Evolutionary conservation across 2,888 invertebrate genomes (phyloP), one percentile per base, ranked within the genome.

Genomic region (Hydrotaea cyrtoneurina): DNA sequence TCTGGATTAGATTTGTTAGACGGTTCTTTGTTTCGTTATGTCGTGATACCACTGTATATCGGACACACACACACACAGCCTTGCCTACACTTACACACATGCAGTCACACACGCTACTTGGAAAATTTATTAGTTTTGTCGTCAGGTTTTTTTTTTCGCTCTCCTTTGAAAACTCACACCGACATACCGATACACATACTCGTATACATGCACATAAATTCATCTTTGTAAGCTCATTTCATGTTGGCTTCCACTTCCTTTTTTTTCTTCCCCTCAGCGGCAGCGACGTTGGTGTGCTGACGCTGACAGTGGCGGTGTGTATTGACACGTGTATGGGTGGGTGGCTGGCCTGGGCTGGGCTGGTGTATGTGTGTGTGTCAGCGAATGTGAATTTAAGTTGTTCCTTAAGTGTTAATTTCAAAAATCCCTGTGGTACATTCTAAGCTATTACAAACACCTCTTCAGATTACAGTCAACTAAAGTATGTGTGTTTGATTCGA

Each of bases 351-450:
- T 50, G 50, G 50, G 31, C 31, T 31, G 31, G 31, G 7, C 2
- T 50, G 50, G 50, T n/a, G n/a, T 50, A 50, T 64, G 5, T 8
- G 39, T 1, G 36, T 64, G 39, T 19, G 21, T 21, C 8, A 4
- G 15, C 11, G 64, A 64, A 36, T 64, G 21, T 66, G 19, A 43
- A 43, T 43, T 21, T 66, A 66, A 43, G 43, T 39, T 66, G 7
- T 43, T 39, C 66, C 39, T 36, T 66, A 74, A 83, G 77, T 83
- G 79, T 83, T 83, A 79, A 83, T 80, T 83, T 82, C 59, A 57
- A 46, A 80, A 83, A 77, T 83, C 73, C 73, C 77, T 66, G 66
- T 39, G 80, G 80, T 73, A 80, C 36, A 39, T 79, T 79, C 64
- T 31, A 64, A 78, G 71, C 72, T 36, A 76, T 76, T 72, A 50